Evolutionary conservation across 2,797 vertebrate species (phyloP).

Genomic region (Alectoris magna): DNA sequence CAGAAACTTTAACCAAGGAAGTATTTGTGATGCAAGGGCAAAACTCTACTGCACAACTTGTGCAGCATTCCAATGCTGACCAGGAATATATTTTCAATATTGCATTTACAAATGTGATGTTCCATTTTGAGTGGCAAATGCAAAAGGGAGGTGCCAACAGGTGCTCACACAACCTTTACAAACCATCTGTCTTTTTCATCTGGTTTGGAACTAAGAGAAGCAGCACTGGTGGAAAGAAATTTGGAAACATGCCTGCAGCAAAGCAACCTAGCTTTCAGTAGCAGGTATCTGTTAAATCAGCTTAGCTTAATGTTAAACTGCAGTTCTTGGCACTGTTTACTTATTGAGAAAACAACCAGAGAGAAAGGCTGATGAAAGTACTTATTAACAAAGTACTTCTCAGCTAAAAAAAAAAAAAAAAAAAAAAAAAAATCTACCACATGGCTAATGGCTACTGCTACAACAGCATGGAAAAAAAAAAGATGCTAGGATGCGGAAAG

Average conservation of each 20-base stretch:
- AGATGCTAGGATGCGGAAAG: neutral
- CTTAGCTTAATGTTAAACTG: conserved; percentile 6
- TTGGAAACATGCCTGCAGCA: neutral
- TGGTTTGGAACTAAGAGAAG: neutral
- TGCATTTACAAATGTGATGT: fast-evolving
- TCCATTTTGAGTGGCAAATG: neutral
- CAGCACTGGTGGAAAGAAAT: neutral
- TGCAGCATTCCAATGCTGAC: neutral
- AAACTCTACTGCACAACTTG: neutral
- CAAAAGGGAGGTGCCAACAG: neutral
- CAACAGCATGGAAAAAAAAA: neutral
- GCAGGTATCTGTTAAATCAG: neutral
- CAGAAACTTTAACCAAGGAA: neutral
- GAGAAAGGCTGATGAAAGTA: neutral
- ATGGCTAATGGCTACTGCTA: neutral
- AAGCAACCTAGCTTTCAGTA: neutral
- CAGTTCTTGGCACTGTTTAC: neutral
- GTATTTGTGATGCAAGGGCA: neutral
- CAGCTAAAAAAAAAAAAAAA: neutral
- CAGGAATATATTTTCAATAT: neutral
- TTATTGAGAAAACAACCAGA: neutral
- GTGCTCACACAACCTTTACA: neutral
- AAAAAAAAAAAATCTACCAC: neutral
- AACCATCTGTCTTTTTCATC: neutral
- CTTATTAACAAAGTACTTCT: neutral